Evolutionary conservation across 2,113 vertebrate species (phyloP).

Genomic region (Mungos mungo): DNA sequence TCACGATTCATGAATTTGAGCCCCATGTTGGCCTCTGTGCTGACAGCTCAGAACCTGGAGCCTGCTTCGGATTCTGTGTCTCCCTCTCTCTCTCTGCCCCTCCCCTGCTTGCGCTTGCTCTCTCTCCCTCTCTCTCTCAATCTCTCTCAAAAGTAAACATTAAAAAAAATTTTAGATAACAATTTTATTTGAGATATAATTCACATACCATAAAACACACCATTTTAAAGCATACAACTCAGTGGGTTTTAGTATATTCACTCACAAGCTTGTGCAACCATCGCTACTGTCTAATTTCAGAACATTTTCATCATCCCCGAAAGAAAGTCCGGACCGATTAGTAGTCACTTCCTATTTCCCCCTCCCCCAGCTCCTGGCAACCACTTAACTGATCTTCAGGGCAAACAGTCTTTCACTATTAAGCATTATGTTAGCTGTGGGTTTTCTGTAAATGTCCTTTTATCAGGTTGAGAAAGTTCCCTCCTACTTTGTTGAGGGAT

Average conservation of each 20-base stretch:
- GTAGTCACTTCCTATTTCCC: neutral
- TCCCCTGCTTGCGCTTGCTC: too few species aligned
- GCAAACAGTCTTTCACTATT: neutral
- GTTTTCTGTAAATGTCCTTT: neutral
- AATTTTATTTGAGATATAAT: conserved; percentile 24
- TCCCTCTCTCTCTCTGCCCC: too few species aligned
- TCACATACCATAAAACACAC: neutral
- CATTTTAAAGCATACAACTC: neutral
- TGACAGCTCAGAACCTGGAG: too few species aligned
- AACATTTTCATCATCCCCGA: neutral
- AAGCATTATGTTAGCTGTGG: neutral
- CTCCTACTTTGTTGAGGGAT: neutral
- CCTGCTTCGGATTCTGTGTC: too few species aligned
- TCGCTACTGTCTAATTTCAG: neutral
- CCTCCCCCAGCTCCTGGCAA: neutral
- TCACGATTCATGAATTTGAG: too few species aligned
- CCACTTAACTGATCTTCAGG: neutral
- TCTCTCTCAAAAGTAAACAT: too few species aligned
- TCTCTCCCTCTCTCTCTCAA: too few species aligned
- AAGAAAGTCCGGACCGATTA: neutral
- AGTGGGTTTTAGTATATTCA: conserved; percentile 1
- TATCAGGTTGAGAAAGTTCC: neutral
- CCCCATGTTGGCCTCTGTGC: too few species aligned
- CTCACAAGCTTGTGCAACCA: neutral
- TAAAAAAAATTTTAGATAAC: neutral